Evolutionary conservation across 2,113 vertebrate genomes (phyloP).

Genomic region (Columba janthina): DNA sequence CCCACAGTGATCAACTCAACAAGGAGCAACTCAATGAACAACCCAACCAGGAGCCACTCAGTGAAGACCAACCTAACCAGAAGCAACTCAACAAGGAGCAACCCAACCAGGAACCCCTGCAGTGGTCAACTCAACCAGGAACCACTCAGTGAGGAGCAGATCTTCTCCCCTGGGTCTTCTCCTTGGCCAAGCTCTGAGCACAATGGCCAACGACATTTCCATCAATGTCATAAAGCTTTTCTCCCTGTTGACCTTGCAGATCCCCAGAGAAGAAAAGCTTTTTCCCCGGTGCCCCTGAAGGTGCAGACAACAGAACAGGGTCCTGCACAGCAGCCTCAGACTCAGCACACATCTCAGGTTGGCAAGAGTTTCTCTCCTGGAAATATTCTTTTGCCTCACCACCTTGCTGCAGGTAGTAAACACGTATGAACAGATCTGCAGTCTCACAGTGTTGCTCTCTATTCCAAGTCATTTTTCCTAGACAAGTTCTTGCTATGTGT

Average conservation of each 20-base stretch:
- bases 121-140: too few species aligned
- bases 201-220: accelerated
- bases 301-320: neutral
- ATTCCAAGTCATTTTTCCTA: neutral
- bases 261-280: neutral
- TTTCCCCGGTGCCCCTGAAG: neutral
- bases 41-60: too few species aligned
- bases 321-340: neutral
- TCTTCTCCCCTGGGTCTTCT: neutral
- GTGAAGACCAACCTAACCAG: too few species aligned
- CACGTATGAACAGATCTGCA: neutral
- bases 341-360: neutral
- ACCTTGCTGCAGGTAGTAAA: neutral
- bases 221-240: neutral
- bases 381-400: neutral
- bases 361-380: neutral
- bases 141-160: neutral
- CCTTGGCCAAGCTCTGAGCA: neutral
- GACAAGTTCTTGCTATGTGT: neutral
- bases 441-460: neutral
- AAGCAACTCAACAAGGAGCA: too few species aligned
- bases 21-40: too few species aligned
- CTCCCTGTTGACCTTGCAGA: neutral
- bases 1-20: too few species aligned
- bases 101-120: too few species aligned